Evolutionary conservation across 2,113 vertebrate species (phyloP), one percentile per base, ranked within the genome.

Genomic region (Eptesicus fuscus): DNA sequence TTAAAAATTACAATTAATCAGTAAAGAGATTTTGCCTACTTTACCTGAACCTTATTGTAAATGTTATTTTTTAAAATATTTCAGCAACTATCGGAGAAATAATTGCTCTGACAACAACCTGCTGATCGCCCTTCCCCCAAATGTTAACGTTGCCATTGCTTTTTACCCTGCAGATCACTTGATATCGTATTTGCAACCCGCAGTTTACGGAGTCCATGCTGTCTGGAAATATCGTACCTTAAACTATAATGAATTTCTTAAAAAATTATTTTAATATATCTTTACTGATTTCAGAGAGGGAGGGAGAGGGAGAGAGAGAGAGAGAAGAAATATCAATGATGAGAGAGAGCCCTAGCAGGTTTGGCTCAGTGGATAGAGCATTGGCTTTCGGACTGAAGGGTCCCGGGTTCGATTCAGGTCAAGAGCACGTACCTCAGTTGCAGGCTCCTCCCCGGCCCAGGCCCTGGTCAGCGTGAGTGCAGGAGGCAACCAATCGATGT

Each of bases 51-150:
- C 25, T 42, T 42, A 74, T 88, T 25, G 28, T 91, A 44, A 73
- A 44, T 90, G 83, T 93, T 78, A 73, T 67, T 88, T 86, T 74
- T 93, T 91, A 61, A 84, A 47, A 42, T 63, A 70, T 51, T 83
- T 87, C 18, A 83, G n/a, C 44, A 92, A 87, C 42, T 37, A 3
- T 0, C 79, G 40, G 56, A 71, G 61, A 91, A 44, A 53, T 17
- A 22, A 85, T 40, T 9, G 32, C 47, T 47, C 18, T 40, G 7
- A 82, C 40, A 73, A 44, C 37, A 95, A n/a, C 4, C 6, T 70
- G 47, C 20, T 71, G 6, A 71, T 44, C 37, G 59, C 63, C 14
- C 5, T 51, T 61, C 22, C 18, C n/a, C 37, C 74, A n/a, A 59
- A 53, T 7, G 76, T 47, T 63, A 65, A 78, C 14, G 70, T 7